phyloP scores from a whole-genome alignment of 2,113 vertebrate species.

The Rhegmatorhina hoffmannsi region DNA sequence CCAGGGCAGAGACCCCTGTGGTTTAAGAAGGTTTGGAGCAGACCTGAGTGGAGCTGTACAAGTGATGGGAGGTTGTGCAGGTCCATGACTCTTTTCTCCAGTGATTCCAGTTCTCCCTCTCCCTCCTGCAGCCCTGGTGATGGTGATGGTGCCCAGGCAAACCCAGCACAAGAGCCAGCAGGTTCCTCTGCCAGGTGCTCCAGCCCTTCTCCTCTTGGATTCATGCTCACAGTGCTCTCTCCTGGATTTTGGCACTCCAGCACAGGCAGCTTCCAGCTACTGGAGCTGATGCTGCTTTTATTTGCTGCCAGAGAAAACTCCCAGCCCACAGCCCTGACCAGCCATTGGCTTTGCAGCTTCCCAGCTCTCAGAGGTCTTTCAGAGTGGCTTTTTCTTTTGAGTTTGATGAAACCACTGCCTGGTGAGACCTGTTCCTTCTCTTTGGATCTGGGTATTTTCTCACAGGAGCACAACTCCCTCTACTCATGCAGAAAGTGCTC shows the following conservation, averaged over 20 bases:
- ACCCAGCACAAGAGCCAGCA: neutral
- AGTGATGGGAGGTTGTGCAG: neutral
- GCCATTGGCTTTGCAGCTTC: neutral
- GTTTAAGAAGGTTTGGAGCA: accelerated
- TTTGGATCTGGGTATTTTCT: neutral
- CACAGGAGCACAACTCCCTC: neutral
- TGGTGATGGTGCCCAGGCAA: neutral
- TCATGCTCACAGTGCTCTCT: neutral
- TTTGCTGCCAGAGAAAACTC: slow-evolving; percentile 61
- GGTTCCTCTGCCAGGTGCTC: neutral
- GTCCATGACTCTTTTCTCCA: neutral
- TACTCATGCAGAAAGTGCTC: neutral
- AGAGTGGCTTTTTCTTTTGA: neutral
- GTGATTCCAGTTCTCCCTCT: neutral
- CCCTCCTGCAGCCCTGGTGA: neutral
- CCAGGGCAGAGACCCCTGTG: neutral
- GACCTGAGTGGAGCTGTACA: neutral
- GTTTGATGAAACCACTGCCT: neutral
- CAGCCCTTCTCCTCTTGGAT: neutral
- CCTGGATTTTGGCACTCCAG: neutral
- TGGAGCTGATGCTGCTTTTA: slow-evolving; percentile 24
- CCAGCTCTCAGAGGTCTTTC: neutral
- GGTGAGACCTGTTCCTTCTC: neutral
- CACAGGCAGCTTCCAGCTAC: slow-evolving; percentile 44
- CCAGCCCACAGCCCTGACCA: slow-evolving; percentile 7